phyloP scores from a whole-genome alignment of 2,888 invertebrate species.

The Nomada ferruginata region DNA sequence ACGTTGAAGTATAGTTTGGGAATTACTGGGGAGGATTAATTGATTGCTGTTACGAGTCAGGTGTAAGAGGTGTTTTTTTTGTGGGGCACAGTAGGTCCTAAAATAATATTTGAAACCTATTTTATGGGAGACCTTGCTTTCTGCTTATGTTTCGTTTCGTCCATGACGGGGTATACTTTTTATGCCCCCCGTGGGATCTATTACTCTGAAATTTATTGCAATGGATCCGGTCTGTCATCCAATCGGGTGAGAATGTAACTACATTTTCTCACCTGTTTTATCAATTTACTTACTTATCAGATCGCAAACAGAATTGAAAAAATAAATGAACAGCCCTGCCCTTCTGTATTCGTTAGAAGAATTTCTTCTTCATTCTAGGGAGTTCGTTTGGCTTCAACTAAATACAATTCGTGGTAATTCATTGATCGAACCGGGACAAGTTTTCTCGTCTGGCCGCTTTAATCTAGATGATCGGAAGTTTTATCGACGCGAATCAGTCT shows the following conservation, averaged over 20 bases:
- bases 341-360: too few relatives aligned
- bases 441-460: slow-evolving; percentile 24
- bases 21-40: not conserved
- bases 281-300: too few relatives aligned
- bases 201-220: not conserved
- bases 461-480: slow-evolving; percentile 44
- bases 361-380: too few relatives aligned
- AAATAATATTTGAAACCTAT: not conserved
- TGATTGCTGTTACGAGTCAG: not conserved
- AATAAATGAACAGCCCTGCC: too few relatives aligned
- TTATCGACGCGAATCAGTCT: slow-evolving; percentile 49
- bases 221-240: not conserved
- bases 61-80: not conserved
- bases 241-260: too few relatives aligned
- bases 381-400: too few relatives aligned
- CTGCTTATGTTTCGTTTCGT: not conserved
- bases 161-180: not conserved
- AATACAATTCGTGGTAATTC: not conserved
- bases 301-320: too few relatives aligned
- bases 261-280: too few relatives aligned
- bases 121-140: not conserved
- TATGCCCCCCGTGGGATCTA: not conserved
- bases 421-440: not conserved
- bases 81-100: not conserved
- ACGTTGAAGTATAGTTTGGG: not conserved